Evolutionary conservation across 92 coral and sea anemone species (phyloP), one percentile per base, ranked within the genome.

Genomic region (Actinostola sp.): DNA sequence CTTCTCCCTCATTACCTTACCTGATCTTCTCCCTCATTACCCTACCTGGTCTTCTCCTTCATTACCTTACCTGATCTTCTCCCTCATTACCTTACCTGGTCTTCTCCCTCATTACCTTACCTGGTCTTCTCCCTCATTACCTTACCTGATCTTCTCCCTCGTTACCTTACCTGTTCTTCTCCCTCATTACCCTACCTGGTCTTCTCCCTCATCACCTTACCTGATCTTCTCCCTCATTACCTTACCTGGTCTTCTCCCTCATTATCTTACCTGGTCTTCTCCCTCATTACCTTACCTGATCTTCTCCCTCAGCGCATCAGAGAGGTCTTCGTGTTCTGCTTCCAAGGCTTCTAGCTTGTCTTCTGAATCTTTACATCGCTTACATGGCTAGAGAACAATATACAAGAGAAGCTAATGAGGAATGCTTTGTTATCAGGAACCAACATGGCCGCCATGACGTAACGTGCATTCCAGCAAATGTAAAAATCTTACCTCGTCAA

Each of bases 191-290:
- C n/a, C n/a, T n/a, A n/a, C n/a, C n/a, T n/a, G n/a, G n/a, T n/a
- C n/a, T n/a, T n/a, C 8, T 53, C 2, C 5, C 15, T 20, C 32
- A 9, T 53, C 10, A 20, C 8, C 8, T 48, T 48, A 75, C 81
- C 81, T 50, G 25, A 73, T 29, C 39, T 65, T 78, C 41, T 66
- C 76, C 3, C 46, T 31, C 3, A 67, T 53, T 8, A 20, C 8
- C 8, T 48, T 48, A 75, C 81, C 81, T 50, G 25, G 81, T 29
- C 39, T 65, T 78, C 41, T 66, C 76, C 3, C 46, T 31, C 3
- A 67, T 53, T 8, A 20, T 20, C 8, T 48, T 48, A 75, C 81
- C 81, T 50, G 25, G 81, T 29, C 39, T 65, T 78, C 8, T 53
- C 2, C 5, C 15, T 20, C 32, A 9, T 53, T 8, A 20, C 8